Evolutionary conservation across 2,113 vertebrate genomes (phyloP), one percentile per base, ranked within the genome.

Genomic region (Pituophis catenifer): DNA sequence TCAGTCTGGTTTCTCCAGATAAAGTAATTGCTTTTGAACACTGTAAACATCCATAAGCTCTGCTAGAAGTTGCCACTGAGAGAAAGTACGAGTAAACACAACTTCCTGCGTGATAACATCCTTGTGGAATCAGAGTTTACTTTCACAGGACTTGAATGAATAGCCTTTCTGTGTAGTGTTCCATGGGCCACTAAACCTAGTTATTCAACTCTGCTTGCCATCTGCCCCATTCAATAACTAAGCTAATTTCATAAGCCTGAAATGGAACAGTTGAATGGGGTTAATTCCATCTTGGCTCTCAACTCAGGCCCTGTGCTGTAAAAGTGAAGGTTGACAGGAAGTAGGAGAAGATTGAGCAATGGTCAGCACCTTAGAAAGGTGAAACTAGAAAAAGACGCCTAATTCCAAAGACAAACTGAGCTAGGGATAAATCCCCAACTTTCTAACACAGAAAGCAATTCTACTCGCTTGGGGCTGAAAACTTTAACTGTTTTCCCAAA

Each of bases 1-100:
- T 86, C 70, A 33, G 29, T 86, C 92, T 93, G 92, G 89, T 86
- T 93, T 90, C 75, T 93, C 70, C 55, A 93, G 92, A 93, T 93
- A 93, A 93, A 93, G 88, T 86, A 93, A 93, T 93, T 93, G 92
- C 88, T 93, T 93, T 92, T 90, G 70, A 90, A 59, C 89, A 86
- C 44, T 62, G 92, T 62, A 93, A 93, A 93, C 75, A 93, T 62
- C 54, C 50, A 52, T 86, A 93, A 93, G 29, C 70, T 90, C n/a
- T 59, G 29, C 26, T 90, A 93, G 92, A 86, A 90, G 75, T 90
- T 81, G 90, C 88, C 29, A 86, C 29, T 26, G 70, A 90, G 92
- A n/a, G 53, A 89, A 5, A 8, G 53, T 9, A 70, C 24, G n/a
- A 89, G 70, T 86, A 93, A 93, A 90, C 75, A 93, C 52, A 52